phyloP scores from a whole-genome alignment of 2,113 vertebrate species.

The Sinocyclocheilus anshuiensis region DNA sequence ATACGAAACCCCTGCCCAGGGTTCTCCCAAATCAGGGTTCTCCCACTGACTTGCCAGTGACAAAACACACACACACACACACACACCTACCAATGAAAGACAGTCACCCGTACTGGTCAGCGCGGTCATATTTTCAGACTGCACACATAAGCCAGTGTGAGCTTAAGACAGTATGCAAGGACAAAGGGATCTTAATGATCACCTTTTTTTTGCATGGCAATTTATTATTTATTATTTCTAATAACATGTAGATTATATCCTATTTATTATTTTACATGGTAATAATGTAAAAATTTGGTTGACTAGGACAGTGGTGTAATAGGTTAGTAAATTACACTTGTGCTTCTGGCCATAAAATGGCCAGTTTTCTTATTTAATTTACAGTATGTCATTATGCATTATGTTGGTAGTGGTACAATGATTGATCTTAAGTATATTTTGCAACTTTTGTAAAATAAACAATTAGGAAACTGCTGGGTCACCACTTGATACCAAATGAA shows the following conservation, averaged over 20 bases:
- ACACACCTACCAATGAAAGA: neutral
- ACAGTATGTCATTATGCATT: neutral
- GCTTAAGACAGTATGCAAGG: neutral
- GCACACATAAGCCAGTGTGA: neutral
- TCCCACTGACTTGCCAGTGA: slow-evolving; percentile 28
- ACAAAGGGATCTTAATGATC: neutral
- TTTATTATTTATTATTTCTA: too few species aligned
- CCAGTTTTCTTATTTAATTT: neutral
- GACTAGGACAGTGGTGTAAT: neutral
- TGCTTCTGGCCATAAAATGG: neutral
- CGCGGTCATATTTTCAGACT: neutral
- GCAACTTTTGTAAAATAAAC: neutral
- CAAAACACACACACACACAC: neutral
- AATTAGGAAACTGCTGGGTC: neutral
- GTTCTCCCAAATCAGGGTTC: slow-evolving; percentile 11
- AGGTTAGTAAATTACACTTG: neutral
- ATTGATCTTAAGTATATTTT: neutral
- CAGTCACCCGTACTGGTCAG: neutral
- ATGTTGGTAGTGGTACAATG: neutral
- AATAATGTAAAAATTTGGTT: neutral
- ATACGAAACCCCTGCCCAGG: slow-evolving; percentile 35
- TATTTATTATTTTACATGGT: neutral
- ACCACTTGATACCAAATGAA: neutral
- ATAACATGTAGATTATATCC: too few species aligned
- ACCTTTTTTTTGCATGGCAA: neutral